Base-by-base conservation (phyloP, 2,888 invertebrate genomes). In the Dinocampus coccinellae region DNA sequence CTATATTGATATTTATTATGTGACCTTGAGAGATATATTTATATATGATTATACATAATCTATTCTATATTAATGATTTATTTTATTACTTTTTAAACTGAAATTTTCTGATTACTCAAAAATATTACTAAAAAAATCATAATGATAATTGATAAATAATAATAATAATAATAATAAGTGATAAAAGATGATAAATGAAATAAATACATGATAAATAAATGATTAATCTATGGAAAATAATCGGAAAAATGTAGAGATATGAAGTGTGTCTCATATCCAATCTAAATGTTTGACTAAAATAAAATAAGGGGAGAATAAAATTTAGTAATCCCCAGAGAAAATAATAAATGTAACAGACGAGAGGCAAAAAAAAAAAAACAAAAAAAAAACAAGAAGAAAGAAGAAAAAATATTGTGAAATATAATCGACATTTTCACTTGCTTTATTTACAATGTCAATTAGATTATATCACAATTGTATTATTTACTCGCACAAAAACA, bases 291-390 rank as follows among this genome's bases (percentile, higher is more conserved):
- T 57, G 55, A 66, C 20, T 55, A 16, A 24, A 66, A 26, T 7
- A 16, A 36, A 55, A 66, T 66, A 57, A 66, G 66, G 66, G 66
- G 57, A 24, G 13, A 33, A 33, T 57, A 55, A 66, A 36, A 66
- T 66, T 55, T 39, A 55, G 39, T 66, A 24, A 24, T 36, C 66
- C 36, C 66, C 24, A 10, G 66, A 26, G 66, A 36, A n/a, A 24
- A 55, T 36, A 20, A 57, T 36, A 66, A n/a, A n/a, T n/a, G n/a
- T n/a, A n/a, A n/a, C n/a, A n/a, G n/a, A n/a, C n/a, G n/a, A n/a
- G n/a, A 29, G 3, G 29, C 29, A 29, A 29, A 29, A 29, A 29
- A 29, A 29, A 29, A 29, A 29, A 29, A 4, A 7, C 29, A 4
- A 29, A 3, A 29, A 29, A 29, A 4, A 29, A 3, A 29, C 29